Evolutionary conservation across 2,797 vertebrate species (phyloP), one percentile per base, ranked within the genome.

Genomic region (Manis crassicaudata): DNA sequence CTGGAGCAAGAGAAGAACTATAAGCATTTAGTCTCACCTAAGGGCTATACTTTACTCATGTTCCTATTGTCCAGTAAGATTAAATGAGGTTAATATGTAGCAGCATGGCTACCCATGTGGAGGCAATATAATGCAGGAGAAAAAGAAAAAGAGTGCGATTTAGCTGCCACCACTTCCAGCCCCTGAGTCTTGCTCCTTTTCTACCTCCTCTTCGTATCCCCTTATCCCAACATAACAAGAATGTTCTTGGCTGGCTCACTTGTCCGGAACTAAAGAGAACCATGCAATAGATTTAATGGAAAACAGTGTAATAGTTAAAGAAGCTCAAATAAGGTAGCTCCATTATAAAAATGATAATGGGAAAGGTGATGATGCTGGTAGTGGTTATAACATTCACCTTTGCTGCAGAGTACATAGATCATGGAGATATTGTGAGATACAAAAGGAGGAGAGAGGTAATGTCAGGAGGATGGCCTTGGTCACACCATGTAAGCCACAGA

Each of bases 291-390:
- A 56, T 54, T 86, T 67, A 67, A 73, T 40, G 35, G 63, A 77
- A 97, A 88, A 68, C 11, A 82, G 52, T 32, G 75, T 46, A 85
- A 54, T 63, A 77, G 80, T 92, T 90, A 83, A 79, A 91, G 46
- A 92, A 72, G 65, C 23, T 67, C 56, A 63, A 68, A 80, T 46
- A 75, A 54, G 46, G n/a, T 46, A 50, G 35, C 25, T 82, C 46
- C 72, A 81, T 62, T 58, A 84, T 77, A 65, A 68, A 65, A 65
- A 67, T 63, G 40, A 52, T 20, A 82, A 60, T 40, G 27, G 29
- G 18, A 63, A 86, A 43, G 35, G 70, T 2, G 21, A 56, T 86
- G 76, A 4, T 32, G 73, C 17, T 77, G 50, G 67, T 40, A 18
- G 76, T 70, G 40, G 43, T 56, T 86, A 20, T 17, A 35, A 25